Evolutionary conservation across 2,113 vertebrate genomes (phyloP), one percentile per base, ranked within the genome.

Genomic region (Pteruthius melanotis): DNA sequence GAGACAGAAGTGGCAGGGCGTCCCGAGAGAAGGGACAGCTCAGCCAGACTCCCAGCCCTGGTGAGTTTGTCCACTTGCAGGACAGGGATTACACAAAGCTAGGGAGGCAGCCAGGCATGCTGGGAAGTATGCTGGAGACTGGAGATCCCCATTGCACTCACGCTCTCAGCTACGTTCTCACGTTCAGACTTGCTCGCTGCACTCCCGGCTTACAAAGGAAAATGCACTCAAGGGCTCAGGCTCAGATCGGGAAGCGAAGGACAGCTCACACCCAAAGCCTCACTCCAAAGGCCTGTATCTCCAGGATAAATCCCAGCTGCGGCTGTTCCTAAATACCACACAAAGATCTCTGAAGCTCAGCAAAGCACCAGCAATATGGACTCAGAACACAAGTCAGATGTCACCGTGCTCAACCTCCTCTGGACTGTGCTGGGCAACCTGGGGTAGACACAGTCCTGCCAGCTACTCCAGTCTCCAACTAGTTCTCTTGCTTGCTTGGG

Each of bases 181-280:
- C 52, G 96, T 54, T 86, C 89, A 86, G 91, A 86, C 91, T 87
- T 93, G 95, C 86, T 80, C 17, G 4, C 76, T 39, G 64, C 47
- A 44, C 88, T 93, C 90, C 31, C 42, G 71, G 33, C 75, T 77
- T 70, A 77, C 71, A 78, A 22, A 90, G 54, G 40, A 86, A 94
- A 95, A 93, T 2, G 30, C 16, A 47, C 39, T n/a, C 10, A 12
- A 47, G 92, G 39, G 27, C 56, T n/a, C 90, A 93, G 93, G 93
- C 90, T 54, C 83, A 50, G 54, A 50, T 0, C 0, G 3, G 92
- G 90, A 94, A 39, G 39, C 1, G 0, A 76, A 60, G 30, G 68
- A 64, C 31, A 65, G 59, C 75, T 61, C 75, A n/a, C 22, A 61
- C 15, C 10, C 59, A 77, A 88, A 92, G 75, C 85, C 54, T 68